phyloP scores from a whole-genome alignment of 2,888 invertebrate species.

The Cantharis flavilabris region DNA sequence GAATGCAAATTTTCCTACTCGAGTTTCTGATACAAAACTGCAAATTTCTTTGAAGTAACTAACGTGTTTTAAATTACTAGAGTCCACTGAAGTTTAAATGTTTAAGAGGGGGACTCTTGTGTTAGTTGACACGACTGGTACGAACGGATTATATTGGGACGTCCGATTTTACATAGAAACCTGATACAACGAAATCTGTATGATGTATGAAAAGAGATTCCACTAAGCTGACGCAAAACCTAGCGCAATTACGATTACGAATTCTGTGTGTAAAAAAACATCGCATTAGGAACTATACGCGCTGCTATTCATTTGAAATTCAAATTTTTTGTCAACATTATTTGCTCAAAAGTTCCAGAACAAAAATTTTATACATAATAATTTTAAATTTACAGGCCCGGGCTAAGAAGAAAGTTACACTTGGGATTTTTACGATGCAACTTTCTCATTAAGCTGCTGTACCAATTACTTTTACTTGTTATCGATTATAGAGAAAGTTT shows the following conservation, averaged over 20 bases:
- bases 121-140: constrained; percentile 39
- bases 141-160: constrained; percentile 18
- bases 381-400: neutral
- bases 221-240: neutral
- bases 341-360: neutral
- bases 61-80: neutral
- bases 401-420: neutral
- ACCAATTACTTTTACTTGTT: too few species aligned
- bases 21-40: neutral
- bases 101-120: constrained; percentile 24
- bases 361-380: neutral
- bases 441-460: too few species aligned
- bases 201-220: neutral
- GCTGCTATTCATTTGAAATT: neutral
- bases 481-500: too few species aligned
- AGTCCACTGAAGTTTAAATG: constrained; percentile 9
- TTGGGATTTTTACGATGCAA: too few species aligned
- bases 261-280: neutral
- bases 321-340: neutral
- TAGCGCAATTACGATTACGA: neutral
- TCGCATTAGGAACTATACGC: neutral
- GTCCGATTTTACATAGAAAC: neutral
- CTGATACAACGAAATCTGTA: neutral
- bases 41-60: constrained; percentile 7
- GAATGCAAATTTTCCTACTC: neutral